Conservation (phyloP, 2,797 vertebrate genomes). For the Furcifer pardalis region DNA sequence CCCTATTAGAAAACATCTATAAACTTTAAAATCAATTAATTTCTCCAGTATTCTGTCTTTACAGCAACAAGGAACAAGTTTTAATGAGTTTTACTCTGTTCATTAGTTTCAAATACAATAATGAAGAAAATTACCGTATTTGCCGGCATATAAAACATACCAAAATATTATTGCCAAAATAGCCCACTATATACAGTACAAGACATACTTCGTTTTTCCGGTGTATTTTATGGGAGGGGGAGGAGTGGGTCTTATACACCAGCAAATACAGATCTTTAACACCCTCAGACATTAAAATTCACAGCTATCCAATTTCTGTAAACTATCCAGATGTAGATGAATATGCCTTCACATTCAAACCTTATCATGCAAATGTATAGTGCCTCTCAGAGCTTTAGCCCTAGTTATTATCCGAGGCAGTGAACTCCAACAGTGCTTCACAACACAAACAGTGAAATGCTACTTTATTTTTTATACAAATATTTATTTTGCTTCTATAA, state of each 20-base stretch:
- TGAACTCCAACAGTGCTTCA: neutral
- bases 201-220: too few species aligned
- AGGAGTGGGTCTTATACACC: too few species aligned
- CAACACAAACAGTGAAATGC: neutral
- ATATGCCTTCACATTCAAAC: slow-evolving; percentile 4
- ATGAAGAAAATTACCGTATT: neutral
- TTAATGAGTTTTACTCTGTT: neutral
- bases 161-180: too few species aligned
- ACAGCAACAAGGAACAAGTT: slow-evolving; percentile 11
- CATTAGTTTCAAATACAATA: neutral
- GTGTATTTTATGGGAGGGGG: too few species aligned
- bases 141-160: too few species aligned
- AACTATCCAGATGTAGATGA: slow-evolving; percentile 2
- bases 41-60: neutral
- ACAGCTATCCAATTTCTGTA: too few species aligned
- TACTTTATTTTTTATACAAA: slow-evolving; percentile 32
- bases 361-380: neutral
- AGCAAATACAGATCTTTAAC: neutral
- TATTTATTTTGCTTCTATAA: neutral
- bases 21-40: neutral
- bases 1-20: neutral
- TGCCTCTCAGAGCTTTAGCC: neutral
- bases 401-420: neutral
- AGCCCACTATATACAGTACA: too few species aligned
- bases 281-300: neutral